These are phyloP conservation scores for Dasypolia templi DNA, from an alignment of 2,888 invertebrate genomes.

Conservation along the genomic window DNA sequence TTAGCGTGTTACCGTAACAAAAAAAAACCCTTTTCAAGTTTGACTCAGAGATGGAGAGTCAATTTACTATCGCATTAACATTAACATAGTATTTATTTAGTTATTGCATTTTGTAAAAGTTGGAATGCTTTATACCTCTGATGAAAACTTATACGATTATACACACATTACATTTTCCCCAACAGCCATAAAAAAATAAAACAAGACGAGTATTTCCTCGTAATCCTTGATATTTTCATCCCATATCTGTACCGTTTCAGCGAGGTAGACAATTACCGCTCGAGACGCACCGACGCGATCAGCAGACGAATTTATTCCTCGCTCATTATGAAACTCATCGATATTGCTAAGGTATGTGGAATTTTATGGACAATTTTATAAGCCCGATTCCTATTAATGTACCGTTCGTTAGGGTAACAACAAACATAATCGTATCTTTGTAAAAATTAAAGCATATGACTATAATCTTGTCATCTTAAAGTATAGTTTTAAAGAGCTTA, in stretches of 20 bases:
- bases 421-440: neutral
- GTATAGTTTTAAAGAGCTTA: too few species aligned
- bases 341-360: slow-evolving; percentile 82
- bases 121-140: too few species aligned
- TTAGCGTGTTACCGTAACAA: too few species aligned
- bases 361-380: neutral
- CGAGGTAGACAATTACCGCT: slow-evolving; percentile 85
- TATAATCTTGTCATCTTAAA: neutral
- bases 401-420: neutral
- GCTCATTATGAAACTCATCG: slow-evolving; percentile 86
- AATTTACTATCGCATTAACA: neutral
- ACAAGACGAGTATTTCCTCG: neutral
- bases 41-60: neutral
- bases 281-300: slow-evolving; percentile 84
- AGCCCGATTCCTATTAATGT: neutral
- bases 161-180: neutral
- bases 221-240: slow-evolving; percentile 25
- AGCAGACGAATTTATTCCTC: slow-evolving; percentile 85
- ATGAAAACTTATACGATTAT: too few species aligned
- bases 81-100: neutral
- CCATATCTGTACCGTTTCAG: slow-evolving; percentile 68
- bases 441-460: neutral
- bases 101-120: neutral
- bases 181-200: neutral
- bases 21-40: too few species aligned